Evolutionary conservation across 2,797 vertebrate genomes (phyloP).

Genomic region (Aeoliscus strigatus): DNA sequence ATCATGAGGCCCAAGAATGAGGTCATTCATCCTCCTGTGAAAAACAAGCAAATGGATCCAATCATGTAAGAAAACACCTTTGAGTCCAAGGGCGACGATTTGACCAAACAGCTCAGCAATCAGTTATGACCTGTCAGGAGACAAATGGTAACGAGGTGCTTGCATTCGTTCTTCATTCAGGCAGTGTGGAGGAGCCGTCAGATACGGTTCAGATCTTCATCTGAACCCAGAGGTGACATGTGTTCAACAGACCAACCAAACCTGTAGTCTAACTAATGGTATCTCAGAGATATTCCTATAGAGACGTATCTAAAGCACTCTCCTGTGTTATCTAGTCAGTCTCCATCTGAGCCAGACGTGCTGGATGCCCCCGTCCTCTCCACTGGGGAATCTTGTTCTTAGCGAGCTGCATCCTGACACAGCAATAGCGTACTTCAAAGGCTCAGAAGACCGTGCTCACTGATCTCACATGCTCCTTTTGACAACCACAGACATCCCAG

Average conservation of each 20-base stretch:
- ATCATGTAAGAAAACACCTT: constrained; percentile 21
- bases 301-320: too few relatives aligned
- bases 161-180: background rate
- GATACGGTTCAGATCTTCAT: background rate
- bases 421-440: constrained; percentile 17
- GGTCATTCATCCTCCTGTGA: constrained; percentile 28
- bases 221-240: background rate
- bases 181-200: background rate
- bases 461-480: constrained; percentile 18
- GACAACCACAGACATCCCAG: constrained; percentile 32
- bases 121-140: too few relatives aligned
- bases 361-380: constrained; percentile 1
- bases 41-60: constrained; percentile 29
- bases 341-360: constrained; percentile 1
- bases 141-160: too few relatives aligned
- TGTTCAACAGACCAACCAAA: background rate
- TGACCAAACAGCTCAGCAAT: constrained; percentile 3
- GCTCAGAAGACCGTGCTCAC: constrained; percentile 11
- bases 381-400: constrained; percentile 27
- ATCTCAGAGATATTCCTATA: background rate
- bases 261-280: too few relatives aligned
- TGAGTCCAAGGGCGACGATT: constrained; percentile 23
- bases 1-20: constrained; percentile 24
- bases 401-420: constrained; percentile 22
- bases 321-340: too few relatives aligned